Evolutionary conservation across 1,140 invertebrate genomes (phyloP).

Genomic region (Chironomus tepperi): DNA sequence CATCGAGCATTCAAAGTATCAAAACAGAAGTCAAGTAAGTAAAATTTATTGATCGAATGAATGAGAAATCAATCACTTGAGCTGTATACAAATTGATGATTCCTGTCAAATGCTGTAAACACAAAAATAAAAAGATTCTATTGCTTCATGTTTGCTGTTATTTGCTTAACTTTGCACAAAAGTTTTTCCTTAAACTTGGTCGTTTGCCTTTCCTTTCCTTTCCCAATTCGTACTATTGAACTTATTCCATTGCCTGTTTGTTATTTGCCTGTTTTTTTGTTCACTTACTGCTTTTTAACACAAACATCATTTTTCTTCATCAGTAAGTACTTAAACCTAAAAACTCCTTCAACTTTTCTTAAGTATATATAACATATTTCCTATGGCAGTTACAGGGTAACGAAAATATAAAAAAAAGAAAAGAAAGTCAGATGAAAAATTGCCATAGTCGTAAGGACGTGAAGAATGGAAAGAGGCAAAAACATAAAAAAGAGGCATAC

Average conservation of each 20-base stretch:
- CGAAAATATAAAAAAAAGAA: too few relatives aligned
- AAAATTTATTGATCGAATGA: neutral
- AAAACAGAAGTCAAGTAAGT: too few relatives aligned
- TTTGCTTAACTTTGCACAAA: too few relatives aligned
- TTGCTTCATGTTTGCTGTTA: too few relatives aligned
- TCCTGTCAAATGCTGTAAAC: slow-evolving; percentile 2
- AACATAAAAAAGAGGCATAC: too few relatives aligned
- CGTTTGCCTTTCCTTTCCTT: neutral
- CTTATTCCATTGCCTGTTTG: neutral
- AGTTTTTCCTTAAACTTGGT: neutral
- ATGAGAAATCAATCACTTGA: neutral
- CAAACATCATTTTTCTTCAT: neutral
- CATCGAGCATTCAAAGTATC: too few relatives aligned
- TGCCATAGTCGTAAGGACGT: too few relatives aligned
- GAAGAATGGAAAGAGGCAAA: too few relatives aligned
- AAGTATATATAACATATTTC: too few relatives aligned
- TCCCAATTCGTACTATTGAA: neutral
- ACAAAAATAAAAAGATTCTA: too few relatives aligned
- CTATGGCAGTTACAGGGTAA: too few relatives aligned
- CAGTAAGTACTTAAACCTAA: neutral
- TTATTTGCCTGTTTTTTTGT: neutral
- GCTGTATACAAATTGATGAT: neutral
- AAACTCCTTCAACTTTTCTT: neutral
- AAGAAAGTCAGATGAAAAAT: too few relatives aligned
- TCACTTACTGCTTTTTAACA: neutral